Conservation (phyloP, 1,140 invertebrate genomes). For the Caenorhabditis brenneri region DNA sequence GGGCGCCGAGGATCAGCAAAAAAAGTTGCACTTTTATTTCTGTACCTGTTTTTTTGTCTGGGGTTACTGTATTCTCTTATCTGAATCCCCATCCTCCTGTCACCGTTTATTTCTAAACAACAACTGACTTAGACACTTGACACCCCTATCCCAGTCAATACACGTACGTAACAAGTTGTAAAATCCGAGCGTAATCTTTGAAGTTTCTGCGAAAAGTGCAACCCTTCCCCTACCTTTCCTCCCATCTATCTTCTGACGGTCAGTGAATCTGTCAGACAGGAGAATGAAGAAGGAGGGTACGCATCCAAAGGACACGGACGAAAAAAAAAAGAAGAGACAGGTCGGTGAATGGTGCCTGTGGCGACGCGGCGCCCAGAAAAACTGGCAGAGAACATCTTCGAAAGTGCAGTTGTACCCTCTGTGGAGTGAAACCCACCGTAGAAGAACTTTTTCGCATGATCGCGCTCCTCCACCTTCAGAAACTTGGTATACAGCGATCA, state of each 20-base stretch:
- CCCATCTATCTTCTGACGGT: neutral
- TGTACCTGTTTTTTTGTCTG: neutral
- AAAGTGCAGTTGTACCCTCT: constrained; percentile 22
- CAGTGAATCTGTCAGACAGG: constrained; percentile 7
- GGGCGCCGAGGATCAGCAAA: neutral
- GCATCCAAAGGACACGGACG: neutral
- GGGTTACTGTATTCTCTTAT: neutral
- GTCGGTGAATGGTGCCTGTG: constrained; percentile 5
- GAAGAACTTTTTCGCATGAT: constrained; percentile 15
- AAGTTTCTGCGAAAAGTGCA: constrained; percentile 5
- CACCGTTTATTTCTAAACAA: neutral
- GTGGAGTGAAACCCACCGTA: constrained; percentile 2
- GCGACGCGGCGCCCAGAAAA: neutral
- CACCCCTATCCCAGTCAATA: neutral
- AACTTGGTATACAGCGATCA: neutral
- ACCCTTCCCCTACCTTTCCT: neutral
- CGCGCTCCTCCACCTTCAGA: neutral
- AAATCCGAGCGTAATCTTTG: constrained; percentile 14
- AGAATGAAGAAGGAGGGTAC: neutral
- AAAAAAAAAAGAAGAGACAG: neutral
- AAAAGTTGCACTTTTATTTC: constrained; percentile 30
- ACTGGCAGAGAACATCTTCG: constrained; percentile 31
- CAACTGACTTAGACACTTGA: neutral
- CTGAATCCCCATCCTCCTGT: neutral
- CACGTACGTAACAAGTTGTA: neutral